phyloP scores from a whole-genome alignment of 2,113 vertebrate genomes.

The Cynocephalus volans region DNA sequence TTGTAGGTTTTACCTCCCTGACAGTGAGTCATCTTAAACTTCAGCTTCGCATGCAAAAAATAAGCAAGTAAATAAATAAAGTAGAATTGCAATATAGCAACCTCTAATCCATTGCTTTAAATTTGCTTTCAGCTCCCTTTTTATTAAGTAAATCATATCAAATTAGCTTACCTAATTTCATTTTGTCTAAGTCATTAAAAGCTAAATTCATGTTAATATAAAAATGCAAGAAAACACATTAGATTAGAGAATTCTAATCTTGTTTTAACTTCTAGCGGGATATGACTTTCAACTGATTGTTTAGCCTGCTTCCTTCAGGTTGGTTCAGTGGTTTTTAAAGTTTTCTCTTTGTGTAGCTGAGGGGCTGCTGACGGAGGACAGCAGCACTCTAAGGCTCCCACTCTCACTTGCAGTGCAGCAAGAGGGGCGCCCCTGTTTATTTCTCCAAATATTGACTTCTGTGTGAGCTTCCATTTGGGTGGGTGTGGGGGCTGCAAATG shows the following conservation, averaged over 20 bases:
- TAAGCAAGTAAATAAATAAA: background rate
- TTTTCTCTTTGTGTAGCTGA: background rate
- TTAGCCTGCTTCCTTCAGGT: background rate
- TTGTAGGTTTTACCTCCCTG: background rate
- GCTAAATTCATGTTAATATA: constrained; percentile 12
- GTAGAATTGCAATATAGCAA: background rate
- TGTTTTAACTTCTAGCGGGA: background rate
- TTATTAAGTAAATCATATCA: background rate
- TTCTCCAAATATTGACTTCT: background rate
- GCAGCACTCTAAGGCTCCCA: accelerated
- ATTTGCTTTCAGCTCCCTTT: constrained; percentile 35
- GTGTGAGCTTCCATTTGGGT: background rate
- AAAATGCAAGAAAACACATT: background rate
- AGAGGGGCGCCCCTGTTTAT: background rate
- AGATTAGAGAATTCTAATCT: background rate
- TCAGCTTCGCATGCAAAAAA: background rate
- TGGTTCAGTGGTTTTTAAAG: background rate
- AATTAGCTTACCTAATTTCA: constrained; percentile 21
- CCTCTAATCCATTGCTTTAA: constrained; percentile 5
- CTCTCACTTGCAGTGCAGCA: background rate
- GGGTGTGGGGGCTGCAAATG: background rate
- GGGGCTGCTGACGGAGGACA: too few relatives aligned
- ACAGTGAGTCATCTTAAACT: background rate
- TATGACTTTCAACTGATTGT: background rate
- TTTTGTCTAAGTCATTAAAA: constrained; percentile 25